These are phyloP conservation scores for Halisarca cf. caerulea DNA, from an alignment of 37 sponge, comb jelly and placozoan genomes.

Conservation along the genomic window DNA sequence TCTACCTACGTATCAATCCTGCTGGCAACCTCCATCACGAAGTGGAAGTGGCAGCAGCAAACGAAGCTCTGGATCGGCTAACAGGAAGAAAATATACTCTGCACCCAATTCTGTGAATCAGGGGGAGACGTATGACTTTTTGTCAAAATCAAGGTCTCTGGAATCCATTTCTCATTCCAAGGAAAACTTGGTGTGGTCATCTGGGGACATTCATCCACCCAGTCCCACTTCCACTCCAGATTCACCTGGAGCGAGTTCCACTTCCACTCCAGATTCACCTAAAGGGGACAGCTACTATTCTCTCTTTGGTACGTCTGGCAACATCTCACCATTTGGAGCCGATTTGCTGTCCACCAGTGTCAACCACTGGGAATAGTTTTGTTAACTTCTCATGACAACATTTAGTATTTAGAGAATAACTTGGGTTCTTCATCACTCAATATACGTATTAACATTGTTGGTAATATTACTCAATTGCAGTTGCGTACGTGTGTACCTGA, in stretches of 20 bases:
- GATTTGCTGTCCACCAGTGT: not conserved
- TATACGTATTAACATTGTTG: too few relatives aligned
- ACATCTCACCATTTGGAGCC: conserved; percentile 30
- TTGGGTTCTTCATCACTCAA: too few relatives aligned
- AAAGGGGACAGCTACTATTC: conserved; percentile 8
- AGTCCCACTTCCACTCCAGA: not conserved
- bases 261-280: not conserved
- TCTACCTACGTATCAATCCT: not conserved
- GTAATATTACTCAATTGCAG: too few relatives aligned
- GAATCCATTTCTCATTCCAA: conserved; percentile 1
- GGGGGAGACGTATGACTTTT: not conserved
- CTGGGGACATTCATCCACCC: not conserved
- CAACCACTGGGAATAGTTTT: not conserved
- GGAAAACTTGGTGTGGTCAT: not conserved
- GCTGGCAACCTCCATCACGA: not conserved
- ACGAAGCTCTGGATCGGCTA: too few relatives aligned
- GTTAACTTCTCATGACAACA: too few relatives aligned
- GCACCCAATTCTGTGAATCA: not conserved
- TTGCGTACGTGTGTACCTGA: too few relatives aligned
- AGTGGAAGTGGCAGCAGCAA: not conserved
- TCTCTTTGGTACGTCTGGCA: conserved; percentile 19
- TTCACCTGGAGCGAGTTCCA: not conserved
- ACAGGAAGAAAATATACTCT: not conserved
- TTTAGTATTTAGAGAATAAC: too few relatives aligned
- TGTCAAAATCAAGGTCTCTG: conserved; percentile 15